Base-by-base conservation (phyloP, 2,113 vertebrate species). In the Balaenoptera acutorostrata region DNA sequence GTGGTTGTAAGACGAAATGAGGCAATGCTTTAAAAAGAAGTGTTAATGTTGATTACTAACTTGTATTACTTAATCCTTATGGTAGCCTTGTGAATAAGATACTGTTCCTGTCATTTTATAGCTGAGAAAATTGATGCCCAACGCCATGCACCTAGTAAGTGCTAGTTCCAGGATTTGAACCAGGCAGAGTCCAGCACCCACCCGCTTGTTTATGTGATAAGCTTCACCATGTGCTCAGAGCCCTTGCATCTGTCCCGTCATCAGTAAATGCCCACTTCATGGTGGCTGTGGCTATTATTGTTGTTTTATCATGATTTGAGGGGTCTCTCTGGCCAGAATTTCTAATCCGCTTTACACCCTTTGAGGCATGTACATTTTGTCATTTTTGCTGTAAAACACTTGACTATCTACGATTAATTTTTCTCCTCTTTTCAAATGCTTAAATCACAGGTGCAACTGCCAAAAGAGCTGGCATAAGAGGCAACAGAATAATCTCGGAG, bases 401-500 rank as follows among this genome's bases (percentile, higher is more conserved):
- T 95, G 21, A 87, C 55, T 83, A 66, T 86, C 88, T 72, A 86
- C 21, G n/a, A 84, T 75, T 96, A 68, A 96, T 55, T 52, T 61
- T 69, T 12, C 75, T 33, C 3, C 23, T 74, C 64, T 98, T 86
- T 41, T 96, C 52, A 20, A 89, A 94, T 93, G 39, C 44, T 95
- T 96, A 46, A 96, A 98, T 55, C 59, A 86, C 98, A 99, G 99
- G 99, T 99, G 63, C 99, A 99, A 0, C 97, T 99, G 96, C 99
- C 99, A 36, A 99, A 99, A 99, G 98, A 97, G 83, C 98, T 99
- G 98, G 99, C 98, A 69, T 99, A 99, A 98, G 96, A 23, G 27
- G 92, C 52, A 90, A 74, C 77, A 93, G 96, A 68, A 61, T 90
- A 92, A 90, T 59, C 64, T 61, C 36, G 97, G 97, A 97, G 97